Evolutionary conservation across 2,888 invertebrate species (phyloP), one percentile per base, ranked within the genome.

Genomic region (Agrochola macilenta): DNA sequence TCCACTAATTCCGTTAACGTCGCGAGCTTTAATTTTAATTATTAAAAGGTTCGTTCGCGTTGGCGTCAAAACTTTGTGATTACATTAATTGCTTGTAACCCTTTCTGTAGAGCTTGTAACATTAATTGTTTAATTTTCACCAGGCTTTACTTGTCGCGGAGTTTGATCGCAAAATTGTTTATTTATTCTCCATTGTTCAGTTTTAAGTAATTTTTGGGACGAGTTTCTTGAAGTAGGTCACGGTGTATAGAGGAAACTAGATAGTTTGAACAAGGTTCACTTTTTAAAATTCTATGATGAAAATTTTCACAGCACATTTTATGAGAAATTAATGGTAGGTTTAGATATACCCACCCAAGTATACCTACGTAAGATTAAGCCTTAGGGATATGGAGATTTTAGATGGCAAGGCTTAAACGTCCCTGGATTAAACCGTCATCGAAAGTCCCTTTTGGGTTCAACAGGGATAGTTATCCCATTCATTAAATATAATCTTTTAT

Each of bases 21-120:
- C 66, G 30, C 14, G n/a, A 72, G n/a, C 65, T 84, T 74, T 69
- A 69, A 74, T 65, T 80, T 84, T 73, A 78, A 79, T 82, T 75
- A 79, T 74, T 75, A 88, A 87, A 84, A 74, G 74, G 61, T 74
- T 74, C 23, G 64, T 69, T 80, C 58, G 74, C 71, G 66, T 74
- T 35, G 60, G 49, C 72, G 71, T 75, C 75, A 69, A 76, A 87
- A 88, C 76, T 88, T 87, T 84, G 71, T 88, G 79, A 86, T 88
- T 76, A 79, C 79, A 68, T 83, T 83, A 83, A 86, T 83, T 83
- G 66, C 75, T 84, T 75, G 68, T 87, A 78, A 65, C 75, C 73
- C 57, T 76, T 79, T 79, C 70, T 72, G 68, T 68, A 39, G 74
- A 82, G 66, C 70, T 75, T 66, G 85, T 57, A 72, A 72, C 66